These are phyloP conservation scores for Porites lutea DNA, from an alignment of 64 coral and sea anemone species.

Conservation along the genomic window DNA sequence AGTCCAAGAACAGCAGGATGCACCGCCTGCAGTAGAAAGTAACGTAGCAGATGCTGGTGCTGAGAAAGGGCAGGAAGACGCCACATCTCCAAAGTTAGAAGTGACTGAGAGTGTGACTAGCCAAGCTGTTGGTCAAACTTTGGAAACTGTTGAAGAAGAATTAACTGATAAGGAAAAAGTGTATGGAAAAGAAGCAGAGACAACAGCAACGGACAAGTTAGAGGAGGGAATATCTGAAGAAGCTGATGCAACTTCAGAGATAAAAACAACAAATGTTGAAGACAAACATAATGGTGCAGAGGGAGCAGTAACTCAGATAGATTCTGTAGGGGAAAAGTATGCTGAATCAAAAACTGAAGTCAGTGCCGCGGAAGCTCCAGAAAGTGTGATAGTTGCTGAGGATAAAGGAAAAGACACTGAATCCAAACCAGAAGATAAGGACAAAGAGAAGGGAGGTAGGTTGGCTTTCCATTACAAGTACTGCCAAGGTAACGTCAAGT, in stretches of 20 bases:
- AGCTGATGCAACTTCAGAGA: neutral
- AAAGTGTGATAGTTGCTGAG: neutral
- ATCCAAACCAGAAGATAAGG: neutral
- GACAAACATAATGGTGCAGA: neutral
- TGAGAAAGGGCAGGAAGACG: neutral
- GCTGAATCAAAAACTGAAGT: neutral
- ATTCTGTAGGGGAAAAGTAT: neutral
- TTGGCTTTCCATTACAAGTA: neutral
- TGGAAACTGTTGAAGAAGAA: conserved; percentile 3
- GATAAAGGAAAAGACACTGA: neutral
- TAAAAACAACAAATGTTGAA: neutral
- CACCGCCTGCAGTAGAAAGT: neutral
- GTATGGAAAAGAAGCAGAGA: neutral
- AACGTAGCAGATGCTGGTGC: neutral
- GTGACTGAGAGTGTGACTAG: neutral
- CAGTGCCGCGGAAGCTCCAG: neutral
- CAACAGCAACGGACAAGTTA: neutral
- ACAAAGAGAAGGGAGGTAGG: neutral
- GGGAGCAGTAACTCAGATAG: neutral
- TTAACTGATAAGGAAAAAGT: conserved; percentile 20
- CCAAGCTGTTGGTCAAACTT: conserved; percentile 25
- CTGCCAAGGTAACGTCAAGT: too few relatives aligned
- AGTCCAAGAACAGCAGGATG: neutral
- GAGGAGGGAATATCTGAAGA: neutral
- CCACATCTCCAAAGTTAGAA: neutral